Conservation (phyloP, 35 echinoderm and acorn worm genomes). For the Apostichopus parvimensis region DNA sequence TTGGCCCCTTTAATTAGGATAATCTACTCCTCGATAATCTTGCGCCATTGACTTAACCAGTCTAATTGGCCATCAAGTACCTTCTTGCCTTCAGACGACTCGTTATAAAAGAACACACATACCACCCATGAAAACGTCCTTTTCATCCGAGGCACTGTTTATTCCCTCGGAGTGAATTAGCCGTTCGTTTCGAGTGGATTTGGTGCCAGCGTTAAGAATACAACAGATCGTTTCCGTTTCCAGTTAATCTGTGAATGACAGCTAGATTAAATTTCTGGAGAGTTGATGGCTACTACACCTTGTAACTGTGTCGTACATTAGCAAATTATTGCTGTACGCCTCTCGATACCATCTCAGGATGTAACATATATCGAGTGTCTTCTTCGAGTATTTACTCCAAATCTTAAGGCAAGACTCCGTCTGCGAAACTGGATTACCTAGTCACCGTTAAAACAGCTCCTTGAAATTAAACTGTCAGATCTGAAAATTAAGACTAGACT, state of each 20-base stretch:
- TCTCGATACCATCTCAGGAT: background rate
- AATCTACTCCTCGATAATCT: background rate
- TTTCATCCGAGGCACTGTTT: background rate
- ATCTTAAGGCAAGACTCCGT: slow-evolving; percentile 9
- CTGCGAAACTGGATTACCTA: background rate
- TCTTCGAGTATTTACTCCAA: slow-evolving; percentile 13
- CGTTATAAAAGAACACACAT: background rate
- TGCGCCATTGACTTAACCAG: slow-evolving; percentile 1
- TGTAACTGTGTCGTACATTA: slow-evolving; percentile 22
- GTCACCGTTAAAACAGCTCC: background rate
- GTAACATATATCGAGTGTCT: background rate
- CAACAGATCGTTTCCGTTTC: slow-evolving; percentile 17
- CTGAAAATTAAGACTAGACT: background rate
- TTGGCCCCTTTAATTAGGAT: background rate
- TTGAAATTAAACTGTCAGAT: background rate
- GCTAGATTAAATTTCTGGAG: slow-evolving; percentile 39
- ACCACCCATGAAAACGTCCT: background rate
- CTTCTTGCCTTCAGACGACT: background rate
- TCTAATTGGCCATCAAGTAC: background rate
- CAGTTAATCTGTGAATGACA: slow-evolving; percentile 23
- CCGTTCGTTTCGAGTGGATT: background rate
- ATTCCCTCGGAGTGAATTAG: background rate
- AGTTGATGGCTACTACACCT: background rate
- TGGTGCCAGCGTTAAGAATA: slow-evolving; percentile 3
- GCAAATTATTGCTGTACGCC: background rate